Conservation (phyloP, 2,888 invertebrate species). For the Proisotoma minuta region DNA sequence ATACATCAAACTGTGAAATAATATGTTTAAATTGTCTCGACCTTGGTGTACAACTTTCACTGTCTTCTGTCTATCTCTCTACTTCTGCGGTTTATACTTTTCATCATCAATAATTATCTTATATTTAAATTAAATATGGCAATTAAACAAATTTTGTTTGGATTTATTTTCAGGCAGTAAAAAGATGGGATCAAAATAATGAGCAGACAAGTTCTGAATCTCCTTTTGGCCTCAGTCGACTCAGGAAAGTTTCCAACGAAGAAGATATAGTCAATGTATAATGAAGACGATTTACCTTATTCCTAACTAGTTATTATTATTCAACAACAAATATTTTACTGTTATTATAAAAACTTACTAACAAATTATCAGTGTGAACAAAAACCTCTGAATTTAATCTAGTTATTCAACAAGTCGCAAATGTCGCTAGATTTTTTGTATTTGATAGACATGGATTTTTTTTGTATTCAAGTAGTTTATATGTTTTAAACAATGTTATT, state of each 20-base stretch:
- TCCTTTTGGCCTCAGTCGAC: conserved; percentile 28
- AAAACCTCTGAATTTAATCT: no score
- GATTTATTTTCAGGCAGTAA: conserved; percentile 34
- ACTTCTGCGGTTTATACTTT: neutral
- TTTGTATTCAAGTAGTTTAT: no score
- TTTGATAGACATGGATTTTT: no score
- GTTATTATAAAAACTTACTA: neutral
- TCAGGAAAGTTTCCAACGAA: conserved; percentile 42
- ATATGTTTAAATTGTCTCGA: no score
- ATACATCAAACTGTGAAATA: no score
- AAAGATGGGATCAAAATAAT: conserved; percentile 47
- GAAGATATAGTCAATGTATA: conserved; percentile 46
- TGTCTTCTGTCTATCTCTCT: neutral
- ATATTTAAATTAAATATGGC: neutral
- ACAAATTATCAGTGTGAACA: neutral
- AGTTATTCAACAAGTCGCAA: no score
- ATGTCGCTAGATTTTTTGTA: no score
- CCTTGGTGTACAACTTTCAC: no score
- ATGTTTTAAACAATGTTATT: no score
- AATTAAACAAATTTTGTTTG: conserved; percentile 9
- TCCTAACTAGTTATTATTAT: neutral
- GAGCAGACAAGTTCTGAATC: conserved; percentile 37
- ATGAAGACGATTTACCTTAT: neutral
- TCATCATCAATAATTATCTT: neutral
- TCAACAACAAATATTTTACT: no score